Percentiles rank a stretch among this genome's conserved stretches.
Evolutionary conservation across 2,888 invertebrate species (phyloP).

Genomic region (Caradrina clavipalpis): DNA sequence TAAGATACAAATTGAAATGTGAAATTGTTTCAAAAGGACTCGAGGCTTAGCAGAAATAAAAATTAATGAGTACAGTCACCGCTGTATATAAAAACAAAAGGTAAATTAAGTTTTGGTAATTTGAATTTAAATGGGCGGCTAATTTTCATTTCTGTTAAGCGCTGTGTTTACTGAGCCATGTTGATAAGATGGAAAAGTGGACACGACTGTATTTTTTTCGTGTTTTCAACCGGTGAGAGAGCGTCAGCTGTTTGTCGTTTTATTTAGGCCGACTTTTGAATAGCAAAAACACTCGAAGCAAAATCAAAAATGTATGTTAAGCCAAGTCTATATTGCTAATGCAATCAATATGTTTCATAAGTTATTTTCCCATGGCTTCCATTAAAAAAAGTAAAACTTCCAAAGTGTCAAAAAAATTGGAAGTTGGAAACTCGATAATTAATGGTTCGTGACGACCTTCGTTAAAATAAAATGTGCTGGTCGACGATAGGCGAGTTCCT

Average conservation of each 20-base stretch:
- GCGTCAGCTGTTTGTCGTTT: slow-evolving; percentile 25
- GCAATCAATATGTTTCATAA: slow-evolving; percentile 4
- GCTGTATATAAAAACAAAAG: slow-evolving; percentile 56
- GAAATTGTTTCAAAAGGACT: slow-evolving; percentile 46
- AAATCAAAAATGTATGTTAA: background rate
- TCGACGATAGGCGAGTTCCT: slow-evolving; percentile 3
- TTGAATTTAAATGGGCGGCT: slow-evolving; percentile 54
- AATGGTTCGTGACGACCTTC: slow-evolving; percentile 34
- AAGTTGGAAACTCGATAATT: slow-evolving; percentile 45
- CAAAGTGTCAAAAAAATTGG: slow-evolving; percentile 45
- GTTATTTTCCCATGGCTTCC: slow-evolving; percentile 19
- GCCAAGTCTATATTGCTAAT: background rate
- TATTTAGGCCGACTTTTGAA: background rate
- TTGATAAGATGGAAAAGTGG: slow-evolving; percentile 40
- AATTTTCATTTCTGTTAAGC: slow-evolving; percentile 61
- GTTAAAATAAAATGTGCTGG: slow-evolving; percentile 7
- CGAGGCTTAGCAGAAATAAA: slow-evolving; percentile 56
- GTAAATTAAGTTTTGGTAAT: slow-evolving; percentile 59
- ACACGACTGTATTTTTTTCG: slow-evolving; percentile 38
- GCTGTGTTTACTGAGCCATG: slow-evolving; percentile 41
- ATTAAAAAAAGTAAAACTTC: slow-evolving; percentile 34
- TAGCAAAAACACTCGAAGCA: too few relatives aligned
- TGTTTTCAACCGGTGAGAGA: slow-evolving; percentile 20
- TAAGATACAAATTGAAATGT: slow-evolving; percentile 46
- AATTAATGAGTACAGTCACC: slow-evolving; percentile 53